Evolutionary conservation across 2,113 vertebrate genomes (phyloP).

Genomic region (Glareola pratincola): DNA sequence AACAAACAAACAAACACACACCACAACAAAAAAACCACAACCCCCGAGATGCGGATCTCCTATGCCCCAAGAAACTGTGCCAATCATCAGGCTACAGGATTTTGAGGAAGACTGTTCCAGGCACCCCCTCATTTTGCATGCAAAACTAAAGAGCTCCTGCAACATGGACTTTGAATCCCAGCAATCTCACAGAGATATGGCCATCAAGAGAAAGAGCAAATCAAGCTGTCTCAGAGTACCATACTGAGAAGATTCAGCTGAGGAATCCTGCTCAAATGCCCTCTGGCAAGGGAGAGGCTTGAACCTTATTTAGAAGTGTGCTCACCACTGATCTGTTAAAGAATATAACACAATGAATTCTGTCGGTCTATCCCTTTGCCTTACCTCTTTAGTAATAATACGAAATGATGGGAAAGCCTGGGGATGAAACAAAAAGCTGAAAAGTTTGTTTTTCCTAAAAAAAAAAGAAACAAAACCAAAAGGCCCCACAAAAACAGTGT

Average conservation of each 20-base stretch:
- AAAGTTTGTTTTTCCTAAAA: background rate
- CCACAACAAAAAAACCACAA: no score
- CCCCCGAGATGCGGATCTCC: background rate
- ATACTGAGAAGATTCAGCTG: background rate
- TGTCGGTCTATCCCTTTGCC: background rate
- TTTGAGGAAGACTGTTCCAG: background rate
- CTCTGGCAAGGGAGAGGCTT: background rate
- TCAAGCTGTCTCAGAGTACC: background rate
- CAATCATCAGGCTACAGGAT: background rate
- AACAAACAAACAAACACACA: background rate
- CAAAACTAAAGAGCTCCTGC: background rate
- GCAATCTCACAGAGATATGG: rapidly evolving
- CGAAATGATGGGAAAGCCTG: background rate
- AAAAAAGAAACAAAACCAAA: no score
- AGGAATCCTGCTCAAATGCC: background rate
- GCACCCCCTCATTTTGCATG: background rate
- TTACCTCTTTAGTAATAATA: background rate
- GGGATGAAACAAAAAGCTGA: background rate
- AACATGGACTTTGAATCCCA: background rate
- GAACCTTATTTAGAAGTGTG: background rate
- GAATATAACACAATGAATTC: background rate
- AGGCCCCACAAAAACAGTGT: no score
- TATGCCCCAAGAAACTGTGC: background rate
- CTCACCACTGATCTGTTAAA: background rate
- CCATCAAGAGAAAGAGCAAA: background rate